Evolutionary conservation across 1,140 invertebrate genomes (phyloP).

Genomic region (Drosophila athabasca): DNA sequence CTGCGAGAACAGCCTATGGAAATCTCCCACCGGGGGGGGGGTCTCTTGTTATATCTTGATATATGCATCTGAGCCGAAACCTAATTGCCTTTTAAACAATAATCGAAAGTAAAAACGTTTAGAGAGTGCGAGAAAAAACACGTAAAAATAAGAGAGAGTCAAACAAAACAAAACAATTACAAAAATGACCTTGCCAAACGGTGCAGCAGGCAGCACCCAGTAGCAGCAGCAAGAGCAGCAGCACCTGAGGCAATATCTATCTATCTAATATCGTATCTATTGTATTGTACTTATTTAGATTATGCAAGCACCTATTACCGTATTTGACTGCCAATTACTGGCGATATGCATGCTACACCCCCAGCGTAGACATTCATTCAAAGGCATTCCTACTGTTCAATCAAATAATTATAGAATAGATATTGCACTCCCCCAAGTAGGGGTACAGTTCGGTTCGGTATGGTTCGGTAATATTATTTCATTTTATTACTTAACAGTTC

Average conservation of each 20-base stretch:
- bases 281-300: constrained; percentile 20
- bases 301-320: constrained; percentile 42
- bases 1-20: constrained; percentile 16
- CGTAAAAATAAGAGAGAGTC: neutral
- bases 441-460: neutral
- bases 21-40: constrained; percentile 8
- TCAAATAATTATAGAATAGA: constrained; percentile 30
- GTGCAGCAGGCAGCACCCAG: constrained; percentile 25
- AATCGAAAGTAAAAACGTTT: constrained; percentile 57
- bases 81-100: constrained; percentile 39
- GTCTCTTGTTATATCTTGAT: constrained; percentile 25
- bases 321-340: constrained; percentile 42
- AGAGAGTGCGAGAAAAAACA: constrained; percentile 49
- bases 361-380: neutral
- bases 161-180: constrained; percentile 38
- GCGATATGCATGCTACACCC: constrained; percentile 41
- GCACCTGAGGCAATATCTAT: constrained; percentile 46
- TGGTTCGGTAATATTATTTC: constrained; percentile 1
- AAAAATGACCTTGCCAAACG: constrained; percentile 44
- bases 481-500: constrained; percentile 36
- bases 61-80: constrained; percentile 42
- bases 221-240: constrained; percentile 23
- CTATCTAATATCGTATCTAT: constrained; percentile 11
- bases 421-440: neutral
- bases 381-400: constrained; percentile 38